Percentiles rank a stretch among this genome's conserved stretches.
Conservation (phyloP, 2,797 vertebrate species). For the Micropoecilia bifurca region DNA sequence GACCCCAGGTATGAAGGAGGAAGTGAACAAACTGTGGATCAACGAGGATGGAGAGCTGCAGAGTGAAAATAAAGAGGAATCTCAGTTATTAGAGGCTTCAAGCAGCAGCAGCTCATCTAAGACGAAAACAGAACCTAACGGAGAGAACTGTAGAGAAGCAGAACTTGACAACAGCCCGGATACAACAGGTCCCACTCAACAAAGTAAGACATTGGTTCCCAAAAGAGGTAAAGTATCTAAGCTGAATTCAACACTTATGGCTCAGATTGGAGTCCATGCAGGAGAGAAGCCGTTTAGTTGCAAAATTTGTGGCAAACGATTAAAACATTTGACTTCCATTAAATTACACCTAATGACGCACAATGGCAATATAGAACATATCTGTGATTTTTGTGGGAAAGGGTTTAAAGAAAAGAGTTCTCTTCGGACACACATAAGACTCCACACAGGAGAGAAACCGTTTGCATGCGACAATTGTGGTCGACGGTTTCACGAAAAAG, state of each 20-base stretch:
- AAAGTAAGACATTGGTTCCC: not conserved
- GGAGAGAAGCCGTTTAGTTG: conserved; percentile 10
- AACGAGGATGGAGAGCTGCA: conserved; percentile 17
- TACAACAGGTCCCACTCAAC: not conserved
- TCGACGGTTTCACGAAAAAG: not conserved
- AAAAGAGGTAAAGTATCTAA: conserved; percentile 11
- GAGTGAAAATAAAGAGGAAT: conserved; percentile 15
- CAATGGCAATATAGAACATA: conserved; percentile 14
- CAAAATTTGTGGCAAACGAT: conserved; percentile 5
- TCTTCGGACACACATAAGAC: not conserved
- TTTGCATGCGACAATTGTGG: conserved; percentile 23
- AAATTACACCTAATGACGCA: conserved; percentile 9
- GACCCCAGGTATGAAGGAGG: conserved; percentile 5
- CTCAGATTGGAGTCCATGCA: not conserved
- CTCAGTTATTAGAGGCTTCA: not conserved
- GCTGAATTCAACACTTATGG: conserved; percentile 14
- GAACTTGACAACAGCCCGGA: not conserved
- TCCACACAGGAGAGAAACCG: conserved; percentile 11
- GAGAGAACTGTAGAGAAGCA: conserved; percentile 12
- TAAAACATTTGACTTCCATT: conserved; percentile 3
- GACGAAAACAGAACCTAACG: not conserved
- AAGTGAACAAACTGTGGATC: conserved; percentile 12
- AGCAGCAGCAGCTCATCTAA: not conserved
- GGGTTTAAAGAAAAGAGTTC: not conserved
- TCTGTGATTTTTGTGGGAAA: conserved; percentile 10